Evolutionary conservation across 2,113 vertebrate species (phyloP).

Genomic region (Microtus oregoni): DNA sequence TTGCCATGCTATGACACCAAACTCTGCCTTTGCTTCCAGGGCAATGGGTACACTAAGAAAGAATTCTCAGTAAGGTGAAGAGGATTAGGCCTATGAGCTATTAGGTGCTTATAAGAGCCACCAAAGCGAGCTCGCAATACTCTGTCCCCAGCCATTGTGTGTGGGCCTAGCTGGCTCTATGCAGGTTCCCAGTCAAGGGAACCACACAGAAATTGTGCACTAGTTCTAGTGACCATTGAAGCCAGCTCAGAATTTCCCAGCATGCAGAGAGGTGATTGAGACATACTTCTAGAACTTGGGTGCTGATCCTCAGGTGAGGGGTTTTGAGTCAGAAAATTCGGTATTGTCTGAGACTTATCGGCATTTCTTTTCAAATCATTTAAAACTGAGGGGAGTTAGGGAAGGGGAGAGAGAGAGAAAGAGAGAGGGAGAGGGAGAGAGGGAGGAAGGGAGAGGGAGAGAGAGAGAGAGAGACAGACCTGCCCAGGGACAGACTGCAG

Average conservation of each 20-base stretch:
- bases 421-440: too few species aligned
- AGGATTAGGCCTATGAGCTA: background rate
- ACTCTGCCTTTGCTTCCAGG: background rate
- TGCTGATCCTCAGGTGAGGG: background rate
- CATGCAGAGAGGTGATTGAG: background rate
- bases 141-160: background rate
- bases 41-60: background rate
- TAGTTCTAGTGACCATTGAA: background rate
- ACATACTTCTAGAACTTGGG: background rate
- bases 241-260: background rate
- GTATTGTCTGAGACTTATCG: accelerated
- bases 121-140: background rate
- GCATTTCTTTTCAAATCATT: too few species aligned
- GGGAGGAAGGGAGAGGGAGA: too few species aligned
- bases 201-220: background rate
- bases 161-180: background rate
- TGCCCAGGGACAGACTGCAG: too few species aligned
- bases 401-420: accelerated
- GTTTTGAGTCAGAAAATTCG: background rate
- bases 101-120: background rate
- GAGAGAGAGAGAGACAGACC: background rate
- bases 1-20: background rate
- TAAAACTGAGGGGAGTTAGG: too few species aligned
- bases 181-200: background rate
- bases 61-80: accelerated